These are phyloP conservation scores for Ceyx margarethae DNA, from an alignment of 2,113 vertebrate genomes.

Conservation along the genomic window DNA sequence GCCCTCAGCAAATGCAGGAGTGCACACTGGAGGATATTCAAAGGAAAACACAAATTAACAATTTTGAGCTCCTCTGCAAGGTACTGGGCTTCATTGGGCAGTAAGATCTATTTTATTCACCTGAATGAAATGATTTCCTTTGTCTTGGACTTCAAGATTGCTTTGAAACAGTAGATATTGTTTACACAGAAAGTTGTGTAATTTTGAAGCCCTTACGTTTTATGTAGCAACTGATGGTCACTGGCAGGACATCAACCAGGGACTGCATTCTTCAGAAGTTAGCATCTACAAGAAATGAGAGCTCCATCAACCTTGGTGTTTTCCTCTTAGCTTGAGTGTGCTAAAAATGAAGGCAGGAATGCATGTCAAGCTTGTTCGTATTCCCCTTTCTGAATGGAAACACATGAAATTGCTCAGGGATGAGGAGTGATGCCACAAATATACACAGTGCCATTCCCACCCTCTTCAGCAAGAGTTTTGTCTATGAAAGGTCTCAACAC, in stretches of 20 bases:
- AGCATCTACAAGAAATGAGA: background rate
- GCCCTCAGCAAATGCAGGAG: background rate
- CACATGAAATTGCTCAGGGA: background rate
- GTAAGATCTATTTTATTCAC: background rate
- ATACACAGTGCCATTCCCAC: background rate
- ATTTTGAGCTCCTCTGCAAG: background rate
- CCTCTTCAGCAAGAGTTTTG: background rate
- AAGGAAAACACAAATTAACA: background rate
- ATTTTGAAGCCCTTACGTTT: background rate
- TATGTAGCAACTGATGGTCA: background rate
- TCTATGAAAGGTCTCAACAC: background rate
- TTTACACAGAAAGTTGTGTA: background rate
- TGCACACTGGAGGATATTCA: background rate
- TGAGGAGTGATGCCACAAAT: background rate
- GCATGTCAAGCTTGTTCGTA: background rate
- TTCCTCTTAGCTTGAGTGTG: background rate
- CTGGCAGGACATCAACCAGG: background rate
- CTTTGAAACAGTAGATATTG: background rate
- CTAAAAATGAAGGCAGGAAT: background rate
- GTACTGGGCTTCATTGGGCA: background rate
- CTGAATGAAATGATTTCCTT: background rate
- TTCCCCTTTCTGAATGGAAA: background rate
- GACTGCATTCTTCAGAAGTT: background rate
- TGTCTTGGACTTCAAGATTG: background rate
- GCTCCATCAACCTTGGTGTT: background rate